Percentiles rank a stretch among this genome's conserved stretches.
Conservation (phyloP, 2,113 vertebrate species). For the Brevimyrus niger region DNA sequence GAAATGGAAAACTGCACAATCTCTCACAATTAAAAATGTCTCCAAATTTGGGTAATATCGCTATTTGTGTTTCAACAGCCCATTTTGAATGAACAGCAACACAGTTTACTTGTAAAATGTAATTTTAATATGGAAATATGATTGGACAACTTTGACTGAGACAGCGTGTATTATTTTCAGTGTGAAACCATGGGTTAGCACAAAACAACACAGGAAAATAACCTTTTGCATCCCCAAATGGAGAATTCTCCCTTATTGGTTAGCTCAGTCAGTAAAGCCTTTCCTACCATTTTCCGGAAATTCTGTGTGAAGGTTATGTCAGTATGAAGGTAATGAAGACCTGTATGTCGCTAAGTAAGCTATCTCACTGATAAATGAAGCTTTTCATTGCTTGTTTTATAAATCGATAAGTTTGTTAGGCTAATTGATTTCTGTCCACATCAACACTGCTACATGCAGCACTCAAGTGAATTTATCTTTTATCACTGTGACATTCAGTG, state of each 20-base stretch:
- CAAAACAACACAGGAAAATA: neutral
- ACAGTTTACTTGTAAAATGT: neutral
- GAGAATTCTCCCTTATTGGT: neutral
- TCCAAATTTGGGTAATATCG: neutral
- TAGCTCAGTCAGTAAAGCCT: neutral
- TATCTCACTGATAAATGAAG: neutral
- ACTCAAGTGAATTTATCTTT: neutral
- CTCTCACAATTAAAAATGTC: neutral
- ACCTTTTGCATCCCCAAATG: neutral
- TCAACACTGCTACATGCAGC: neutral
- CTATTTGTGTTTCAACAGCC: neutral
- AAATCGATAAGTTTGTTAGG: neutral
- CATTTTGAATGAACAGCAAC: neutral
- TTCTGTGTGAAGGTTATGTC: neutral
- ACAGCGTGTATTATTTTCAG: neutral
- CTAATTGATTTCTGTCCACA: neutral
- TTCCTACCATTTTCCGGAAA: neutral
- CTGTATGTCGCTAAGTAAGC: neutral
- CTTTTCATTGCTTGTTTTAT: neutral
- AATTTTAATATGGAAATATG: neutral
- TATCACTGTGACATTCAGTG: neutral
- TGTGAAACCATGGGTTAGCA: neutral
- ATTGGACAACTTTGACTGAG: neutral
- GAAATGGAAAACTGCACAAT: neutral
- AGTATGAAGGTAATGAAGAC: neutral